These are phyloP conservation scores for Cosmia pyralina DNA, from an alignment of 2,888 invertebrate species.

Conservation along the genomic window DNA sequence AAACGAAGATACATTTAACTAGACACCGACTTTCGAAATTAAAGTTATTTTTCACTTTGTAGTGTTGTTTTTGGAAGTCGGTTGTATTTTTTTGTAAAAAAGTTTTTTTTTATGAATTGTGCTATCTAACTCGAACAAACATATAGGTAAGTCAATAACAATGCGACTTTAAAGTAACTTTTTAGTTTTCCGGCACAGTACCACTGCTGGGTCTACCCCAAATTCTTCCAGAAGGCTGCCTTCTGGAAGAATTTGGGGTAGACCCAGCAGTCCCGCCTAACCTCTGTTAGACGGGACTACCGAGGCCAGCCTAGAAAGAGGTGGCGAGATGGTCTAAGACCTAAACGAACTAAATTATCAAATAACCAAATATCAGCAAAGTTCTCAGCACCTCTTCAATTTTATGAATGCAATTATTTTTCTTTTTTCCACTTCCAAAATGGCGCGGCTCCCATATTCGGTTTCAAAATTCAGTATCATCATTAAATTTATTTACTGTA, in stretches of 20 bases:
- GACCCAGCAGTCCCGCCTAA: too few species aligned
- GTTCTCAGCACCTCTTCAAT: background rate
- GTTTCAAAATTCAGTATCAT: constrained; percentile 60
- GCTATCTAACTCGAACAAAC: background rate
- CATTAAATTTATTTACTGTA: constrained; percentile 55
- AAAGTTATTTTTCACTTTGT: too few species aligned
- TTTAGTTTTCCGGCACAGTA: background rate
- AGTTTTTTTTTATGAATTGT: background rate
- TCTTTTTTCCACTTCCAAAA: constrained; percentile 2
- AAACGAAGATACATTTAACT: too few species aligned
- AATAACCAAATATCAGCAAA: background rate
- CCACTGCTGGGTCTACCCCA: background rate
- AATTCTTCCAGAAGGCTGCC: background rate
- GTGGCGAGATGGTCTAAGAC: too few species aligned
- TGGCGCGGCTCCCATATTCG: constrained; percentile 11
- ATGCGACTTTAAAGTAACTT: background rate
- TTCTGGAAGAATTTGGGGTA: too few species aligned
- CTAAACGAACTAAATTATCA: background rate
- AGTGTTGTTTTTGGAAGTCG: too few species aligned
- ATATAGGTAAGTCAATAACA: background rate
- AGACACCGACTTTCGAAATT: too few species aligned
- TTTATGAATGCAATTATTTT: constrained; percentile 19
- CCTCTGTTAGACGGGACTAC: background rate
- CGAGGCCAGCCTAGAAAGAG: too few species aligned
- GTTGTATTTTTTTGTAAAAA: too few species aligned